phyloP scores from a whole-genome alignment of 2,888 invertebrate genomes.

The Deroplatys truncata region DNA sequence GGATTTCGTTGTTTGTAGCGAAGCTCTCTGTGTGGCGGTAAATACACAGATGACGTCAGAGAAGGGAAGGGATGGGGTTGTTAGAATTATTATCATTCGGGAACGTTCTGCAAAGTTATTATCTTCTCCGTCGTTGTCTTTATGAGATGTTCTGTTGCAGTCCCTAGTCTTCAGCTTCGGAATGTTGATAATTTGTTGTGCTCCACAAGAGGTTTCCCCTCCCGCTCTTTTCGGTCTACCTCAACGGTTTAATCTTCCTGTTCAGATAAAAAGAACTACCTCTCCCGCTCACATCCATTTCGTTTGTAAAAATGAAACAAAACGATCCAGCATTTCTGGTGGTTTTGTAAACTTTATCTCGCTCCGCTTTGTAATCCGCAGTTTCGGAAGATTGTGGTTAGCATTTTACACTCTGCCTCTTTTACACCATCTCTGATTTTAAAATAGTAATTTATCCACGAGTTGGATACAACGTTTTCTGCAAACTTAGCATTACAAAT shows the following conservation, averaged over 20 bases:
- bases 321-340: neutral
- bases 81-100: neutral
- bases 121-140: neutral
- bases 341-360: neutral
- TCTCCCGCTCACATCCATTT: neutral
- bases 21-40: neutral
- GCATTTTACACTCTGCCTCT: no score
- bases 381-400: no score
- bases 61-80: neutral
- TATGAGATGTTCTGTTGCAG: neutral
- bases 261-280: neutral
- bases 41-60: neutral
- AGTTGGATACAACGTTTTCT: no score
- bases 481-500: no score
- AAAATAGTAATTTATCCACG: no score
- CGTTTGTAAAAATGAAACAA: slow-evolving; percentile 4
- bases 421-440: no score
- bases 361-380: neutral
- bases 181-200: slow-evolving; percentile 5
- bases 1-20: neutral
- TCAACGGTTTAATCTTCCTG: slow-evolving; percentile 11
- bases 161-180: neutral
- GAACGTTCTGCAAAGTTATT: neutral
- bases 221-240: neutral
- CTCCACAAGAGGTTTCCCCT: neutral